Base-by-base conservation (phyloP, 2,797 vertebrate genomes). In the Lutjanus campechanus region DNA sequence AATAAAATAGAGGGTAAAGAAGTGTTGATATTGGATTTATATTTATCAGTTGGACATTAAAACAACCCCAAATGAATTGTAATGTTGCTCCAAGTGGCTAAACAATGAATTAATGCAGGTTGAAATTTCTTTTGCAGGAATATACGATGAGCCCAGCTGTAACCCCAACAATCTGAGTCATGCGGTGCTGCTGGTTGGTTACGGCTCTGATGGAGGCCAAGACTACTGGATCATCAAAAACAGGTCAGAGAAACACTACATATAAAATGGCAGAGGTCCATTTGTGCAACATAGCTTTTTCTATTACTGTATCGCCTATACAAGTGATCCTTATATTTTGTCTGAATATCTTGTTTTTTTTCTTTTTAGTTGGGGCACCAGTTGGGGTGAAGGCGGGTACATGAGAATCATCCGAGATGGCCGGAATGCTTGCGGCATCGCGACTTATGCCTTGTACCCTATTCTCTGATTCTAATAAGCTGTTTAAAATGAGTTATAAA, bases 201-300 rank as follows among this genome's bases (percentile, higher is more conserved):
- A 93, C 1, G 95, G 94, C 61, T 93, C 95, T 9, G 94, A 96
- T 11, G 89, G 82, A 54, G 95, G 91, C 13, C 90, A 90, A 50
- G 94, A 96, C 85, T 96, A 94, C 89, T 96, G 96, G 95, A 92
- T 96, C 77, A 88, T 96, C 80, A 96, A 96, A 76, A 96, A 96
- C 94, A 96, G 91, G 92, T 91, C 54, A 53, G 82, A 62, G 25
- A 22, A 25, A 73, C 41, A 5, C 12, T 46, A 13, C 0, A 6
- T 17, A 20, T 12, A 5, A 1, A 29, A 61, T 13, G 46, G 46
- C 8, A 70, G 1, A 0, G 1, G 6, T 15, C 7, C 8, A 13
- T 54, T 67, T 40, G 40, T 68, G 1, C 0, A 46, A 44, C 1
- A 17, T 0, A 7, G 12, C 1, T 29, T 66, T 53, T 64, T 22